A percentile compares a stretch with the other conserved stretches of the same genome.
phyloP scores from a whole-genome alignment of 2,113 vertebrate genomes.

The Lepidothrix coronata region DNA sequence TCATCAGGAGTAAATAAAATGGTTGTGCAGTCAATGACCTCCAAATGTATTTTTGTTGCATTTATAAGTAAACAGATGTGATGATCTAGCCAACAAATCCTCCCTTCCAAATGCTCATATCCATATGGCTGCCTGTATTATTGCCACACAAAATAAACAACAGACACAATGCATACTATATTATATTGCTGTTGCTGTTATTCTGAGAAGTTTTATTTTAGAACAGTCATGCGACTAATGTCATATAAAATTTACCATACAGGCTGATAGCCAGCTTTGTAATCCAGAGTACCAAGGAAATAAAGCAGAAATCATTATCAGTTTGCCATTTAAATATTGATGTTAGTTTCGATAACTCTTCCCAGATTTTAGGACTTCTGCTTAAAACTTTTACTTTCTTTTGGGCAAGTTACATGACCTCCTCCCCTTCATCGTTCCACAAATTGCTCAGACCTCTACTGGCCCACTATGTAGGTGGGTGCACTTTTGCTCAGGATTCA shows the following conservation, averaged over 20 bases:
- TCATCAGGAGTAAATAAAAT: not conserved
- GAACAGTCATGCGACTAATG: not conserved
- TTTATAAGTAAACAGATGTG: conserved; percentile 66
- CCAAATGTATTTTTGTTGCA: conserved; percentile 49
- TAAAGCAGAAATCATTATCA: not conserved
- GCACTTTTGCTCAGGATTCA: not conserved
- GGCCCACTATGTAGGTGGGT: not conserved
- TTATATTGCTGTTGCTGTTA: not conserved
- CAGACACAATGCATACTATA: not conserved
- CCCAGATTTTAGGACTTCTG: not conserved
- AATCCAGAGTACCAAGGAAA: not conserved
- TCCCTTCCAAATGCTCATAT: conserved; percentile 56
- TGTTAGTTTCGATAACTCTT: not conserved
- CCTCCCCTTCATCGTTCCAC: not conserved
- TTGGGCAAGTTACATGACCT: not conserved
- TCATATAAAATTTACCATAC: not conserved
- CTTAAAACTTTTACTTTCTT: not conserved
- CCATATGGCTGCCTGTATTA: conserved; percentile 55
- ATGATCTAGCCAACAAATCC: conserved; percentile 60
- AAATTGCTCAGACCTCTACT: not conserved
- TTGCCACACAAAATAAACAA: conserved; percentile 43
- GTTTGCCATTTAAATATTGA: not conserved
- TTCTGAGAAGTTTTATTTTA: conserved; percentile 24
- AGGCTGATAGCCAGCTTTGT: not conserved
- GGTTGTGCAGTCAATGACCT: conserved; percentile 39